phyloP scores from a whole-genome alignment of 2,797 vertebrate species.

The Serranus cabrilla region DNA sequence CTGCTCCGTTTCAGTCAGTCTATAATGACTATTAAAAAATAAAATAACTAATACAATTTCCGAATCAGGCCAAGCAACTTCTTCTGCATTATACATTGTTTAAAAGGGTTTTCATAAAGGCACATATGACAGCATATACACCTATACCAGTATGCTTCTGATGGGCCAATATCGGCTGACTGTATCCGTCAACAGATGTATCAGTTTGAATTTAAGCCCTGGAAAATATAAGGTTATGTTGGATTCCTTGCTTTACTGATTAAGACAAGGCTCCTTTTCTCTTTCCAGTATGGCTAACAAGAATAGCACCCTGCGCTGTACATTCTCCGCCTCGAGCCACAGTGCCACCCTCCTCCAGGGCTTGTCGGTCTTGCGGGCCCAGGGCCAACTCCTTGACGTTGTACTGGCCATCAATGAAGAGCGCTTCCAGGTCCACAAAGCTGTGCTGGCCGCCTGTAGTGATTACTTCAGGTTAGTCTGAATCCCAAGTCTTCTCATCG shows the following conservation, averaged over 20 bases:
- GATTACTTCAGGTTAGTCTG: constrained; percentile 96
- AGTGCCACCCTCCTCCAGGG: constrained; percentile 94
- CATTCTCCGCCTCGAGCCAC: constrained; percentile 95
- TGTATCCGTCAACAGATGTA: too few species aligned
- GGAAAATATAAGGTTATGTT: neutral
- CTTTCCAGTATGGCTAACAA: constrained; percentile 95
- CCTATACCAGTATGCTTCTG: too few species aligned
- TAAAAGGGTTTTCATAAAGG: too few species aligned
- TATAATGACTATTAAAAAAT: too few species aligned
- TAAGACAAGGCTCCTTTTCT: constrained; percentile 62
- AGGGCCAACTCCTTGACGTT: constrained; percentile 96
- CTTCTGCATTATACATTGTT: too few species aligned
- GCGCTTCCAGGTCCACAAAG: constrained; percentile 96
- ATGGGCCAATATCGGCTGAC: too few species aligned
- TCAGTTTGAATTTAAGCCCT: neutral
- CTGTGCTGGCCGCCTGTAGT: constrained; percentile 97
- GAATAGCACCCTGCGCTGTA: constrained; percentile 93
- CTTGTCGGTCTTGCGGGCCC: constrained; percentile 91
- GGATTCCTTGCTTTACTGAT: constrained; percentile 38
- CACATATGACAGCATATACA: too few species aligned
- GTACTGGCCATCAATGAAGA: constrained; percentile 94
- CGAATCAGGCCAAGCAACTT: too few species aligned
- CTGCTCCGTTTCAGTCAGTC: too few species aligned
- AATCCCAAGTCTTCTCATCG: constrained; percentile 47
- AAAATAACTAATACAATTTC: too few species aligned